These are phyloP conservation scores for Cephalopholis sonnerati DNA, from an alignment of 2,113 vertebrate species.

Conservation along the genomic window DNA sequence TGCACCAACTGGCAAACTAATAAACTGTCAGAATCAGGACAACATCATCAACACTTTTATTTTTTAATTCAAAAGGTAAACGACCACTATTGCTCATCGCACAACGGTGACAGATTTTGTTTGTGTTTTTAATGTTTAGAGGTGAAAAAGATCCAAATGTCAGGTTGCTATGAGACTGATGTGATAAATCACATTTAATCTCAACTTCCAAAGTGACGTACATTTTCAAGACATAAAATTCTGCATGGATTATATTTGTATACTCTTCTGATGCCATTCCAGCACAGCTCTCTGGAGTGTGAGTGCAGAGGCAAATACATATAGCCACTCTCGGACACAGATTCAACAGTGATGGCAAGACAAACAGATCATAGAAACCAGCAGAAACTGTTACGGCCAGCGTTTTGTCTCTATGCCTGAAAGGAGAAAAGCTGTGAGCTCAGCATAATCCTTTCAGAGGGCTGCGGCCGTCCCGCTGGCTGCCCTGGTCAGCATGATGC, in stretches of 20 bases:
- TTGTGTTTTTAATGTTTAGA: not conserved
- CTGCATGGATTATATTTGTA: not conserved
- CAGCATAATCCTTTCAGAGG: constrained; percentile 85
- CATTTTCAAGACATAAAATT: not conserved
- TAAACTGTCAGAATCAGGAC: constrained; percentile 22
- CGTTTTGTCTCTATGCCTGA: constrained; percentile 76
- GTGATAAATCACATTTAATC: not conserved
- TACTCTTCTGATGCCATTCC: not conserved
- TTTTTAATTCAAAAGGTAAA: not conserved
- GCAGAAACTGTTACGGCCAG: constrained; percentile 79
- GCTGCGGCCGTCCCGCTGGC: constrained; percentile 49
- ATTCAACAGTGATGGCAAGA: constrained; percentile 55
- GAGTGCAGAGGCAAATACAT: not conserved
- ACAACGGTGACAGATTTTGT: not conserved
- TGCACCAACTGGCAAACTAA: constrained; percentile 54
- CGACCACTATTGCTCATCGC: not conserved
- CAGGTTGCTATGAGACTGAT: not conserved
- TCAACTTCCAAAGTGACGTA: not conserved
- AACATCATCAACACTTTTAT: not conserved
- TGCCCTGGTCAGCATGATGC: constrained; percentile 79
- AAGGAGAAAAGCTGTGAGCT: constrained; percentile 75
- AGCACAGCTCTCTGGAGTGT: not conserved
- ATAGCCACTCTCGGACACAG: constrained; percentile 13
- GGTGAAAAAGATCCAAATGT: not conserved
- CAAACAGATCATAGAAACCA: constrained; percentile 80